Evolutionary conservation across 2,888 invertebrate genomes (phyloP).

Genomic region (Pardosa pseudoannulata): DNA sequence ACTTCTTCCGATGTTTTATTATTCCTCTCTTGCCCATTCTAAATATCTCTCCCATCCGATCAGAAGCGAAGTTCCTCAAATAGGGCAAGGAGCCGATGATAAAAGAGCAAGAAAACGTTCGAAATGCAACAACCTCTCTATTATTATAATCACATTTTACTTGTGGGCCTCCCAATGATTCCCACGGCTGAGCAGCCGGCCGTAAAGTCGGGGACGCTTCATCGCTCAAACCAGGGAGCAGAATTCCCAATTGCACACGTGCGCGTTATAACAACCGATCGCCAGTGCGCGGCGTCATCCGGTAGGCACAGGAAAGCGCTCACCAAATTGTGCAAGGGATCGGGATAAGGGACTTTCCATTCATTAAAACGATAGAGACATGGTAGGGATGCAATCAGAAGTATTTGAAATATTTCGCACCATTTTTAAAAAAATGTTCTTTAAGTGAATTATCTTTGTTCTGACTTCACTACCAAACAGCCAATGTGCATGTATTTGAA

Average conservation of each 20-base stretch:
- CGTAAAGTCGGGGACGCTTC: neutral
- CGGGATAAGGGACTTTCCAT: too few relatives aligned
- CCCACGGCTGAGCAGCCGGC: neutral
- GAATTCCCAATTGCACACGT: slow-evolving; percentile 10
- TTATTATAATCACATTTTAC: slow-evolving; percentile 7
- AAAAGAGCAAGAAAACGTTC: neutral
- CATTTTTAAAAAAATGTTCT: too few relatives aligned
- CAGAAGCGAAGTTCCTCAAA: slow-evolving; percentile 6
- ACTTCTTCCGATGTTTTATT: too few relatives aligned
- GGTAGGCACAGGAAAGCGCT: neutral
- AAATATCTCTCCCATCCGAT: neutral
- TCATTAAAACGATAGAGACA: too few relatives aligned
- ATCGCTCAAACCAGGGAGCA: neutral
- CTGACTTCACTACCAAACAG: too few relatives aligned
- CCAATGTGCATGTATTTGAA: too few relatives aligned
- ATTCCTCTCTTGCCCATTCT: too few relatives aligned
- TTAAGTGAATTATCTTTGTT: too few relatives aligned
- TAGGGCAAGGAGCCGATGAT: neutral
- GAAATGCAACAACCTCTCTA: neutral
- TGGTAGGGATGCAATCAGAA: too few relatives aligned
- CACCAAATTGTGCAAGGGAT: neutral
- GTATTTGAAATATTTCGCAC: too few relatives aligned
- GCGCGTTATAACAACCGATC: slow-evolving; percentile 4
- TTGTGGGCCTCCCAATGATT: neutral
- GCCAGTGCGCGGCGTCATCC: neutral